phyloP scores from a whole-genome alignment of 2,113 vertebrate species.

The Zapornia atra region DNA sequence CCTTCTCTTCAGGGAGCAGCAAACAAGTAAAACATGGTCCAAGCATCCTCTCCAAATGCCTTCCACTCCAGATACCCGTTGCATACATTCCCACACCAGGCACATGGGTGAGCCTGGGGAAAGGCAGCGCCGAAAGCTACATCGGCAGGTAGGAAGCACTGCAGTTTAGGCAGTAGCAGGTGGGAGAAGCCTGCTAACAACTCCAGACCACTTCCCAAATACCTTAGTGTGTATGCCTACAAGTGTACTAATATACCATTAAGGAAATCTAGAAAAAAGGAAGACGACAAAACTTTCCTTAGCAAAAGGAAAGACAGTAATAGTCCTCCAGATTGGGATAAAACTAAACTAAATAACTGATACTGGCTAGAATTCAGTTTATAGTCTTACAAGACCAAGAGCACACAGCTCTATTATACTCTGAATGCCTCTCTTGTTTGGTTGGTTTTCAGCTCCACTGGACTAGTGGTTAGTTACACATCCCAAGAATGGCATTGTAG shows the following conservation, averaged over 20 bases:
- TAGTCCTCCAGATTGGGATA: neutral
- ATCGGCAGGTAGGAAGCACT: neutral
- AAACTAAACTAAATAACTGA: neutral
- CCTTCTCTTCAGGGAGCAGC: neutral
- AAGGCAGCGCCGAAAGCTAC: neutral
- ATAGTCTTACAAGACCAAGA: neutral
- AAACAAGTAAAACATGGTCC: neutral
- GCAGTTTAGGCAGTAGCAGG: neutral
- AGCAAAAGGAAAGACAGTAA: neutral
- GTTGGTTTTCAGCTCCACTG: neutral
- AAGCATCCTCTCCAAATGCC: neutral
- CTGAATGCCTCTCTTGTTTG: neutral
- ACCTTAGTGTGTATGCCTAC: neutral
- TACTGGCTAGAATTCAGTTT: neutral
- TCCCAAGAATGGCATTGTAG: neutral
- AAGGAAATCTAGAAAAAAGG: neutral
- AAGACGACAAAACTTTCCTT: neutral
- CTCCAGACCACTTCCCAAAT: neutral
- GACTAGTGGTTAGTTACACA: neutral
- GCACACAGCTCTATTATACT: neutral
- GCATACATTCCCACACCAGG: neutral
- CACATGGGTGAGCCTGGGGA: neutral
- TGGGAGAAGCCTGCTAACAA: neutral
- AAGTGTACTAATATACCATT: neutral
- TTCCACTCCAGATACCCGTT: neutral